Evolutionary conservation across 2,113 vertebrate genomes (phyloP).

Genomic region (Abramis brama): DNA sequence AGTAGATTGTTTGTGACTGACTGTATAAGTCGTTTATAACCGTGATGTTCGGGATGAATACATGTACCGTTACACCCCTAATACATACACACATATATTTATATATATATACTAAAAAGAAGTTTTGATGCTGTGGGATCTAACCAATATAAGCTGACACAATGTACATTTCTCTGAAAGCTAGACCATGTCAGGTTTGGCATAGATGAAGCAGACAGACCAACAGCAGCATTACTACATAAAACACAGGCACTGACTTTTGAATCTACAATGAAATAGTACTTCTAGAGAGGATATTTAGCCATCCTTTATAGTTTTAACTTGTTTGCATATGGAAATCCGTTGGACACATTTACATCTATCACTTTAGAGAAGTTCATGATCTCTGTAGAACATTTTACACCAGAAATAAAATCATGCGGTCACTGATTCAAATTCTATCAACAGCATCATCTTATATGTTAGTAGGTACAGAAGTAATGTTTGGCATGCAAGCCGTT

Average conservation of each 20-base stretch:
- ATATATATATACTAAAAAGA: neutral
- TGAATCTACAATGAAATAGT: neutral
- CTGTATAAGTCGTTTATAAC: no score
- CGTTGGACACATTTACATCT: neutral
- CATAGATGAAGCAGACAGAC: no score
- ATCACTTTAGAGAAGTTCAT: neutral
- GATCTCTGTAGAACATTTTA: neutral
- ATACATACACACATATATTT: no score
- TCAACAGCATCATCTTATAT: neutral
- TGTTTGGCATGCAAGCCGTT: neutral
- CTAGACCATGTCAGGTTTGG: no score
- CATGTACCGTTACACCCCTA: no score
- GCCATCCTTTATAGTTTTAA: neutral
- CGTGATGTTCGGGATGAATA: no score
- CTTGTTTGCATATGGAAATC: neutral
- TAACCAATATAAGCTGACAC: conserved; percentile 20
- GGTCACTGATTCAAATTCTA: neutral
- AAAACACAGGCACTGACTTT: neutral
- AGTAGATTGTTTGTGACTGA: no score
- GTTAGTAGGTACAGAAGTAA: neutral
- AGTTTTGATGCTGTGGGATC: conserved; percentile 19
- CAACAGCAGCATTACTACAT: neutral
- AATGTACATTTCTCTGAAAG: conserved; percentile 13
- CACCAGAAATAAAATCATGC: conserved; percentile 2
- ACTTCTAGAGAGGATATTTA: neutral